phyloP scores from a whole-genome alignment of 2,888 invertebrate species.

The Theodoxus fluviatilis region DNA sequence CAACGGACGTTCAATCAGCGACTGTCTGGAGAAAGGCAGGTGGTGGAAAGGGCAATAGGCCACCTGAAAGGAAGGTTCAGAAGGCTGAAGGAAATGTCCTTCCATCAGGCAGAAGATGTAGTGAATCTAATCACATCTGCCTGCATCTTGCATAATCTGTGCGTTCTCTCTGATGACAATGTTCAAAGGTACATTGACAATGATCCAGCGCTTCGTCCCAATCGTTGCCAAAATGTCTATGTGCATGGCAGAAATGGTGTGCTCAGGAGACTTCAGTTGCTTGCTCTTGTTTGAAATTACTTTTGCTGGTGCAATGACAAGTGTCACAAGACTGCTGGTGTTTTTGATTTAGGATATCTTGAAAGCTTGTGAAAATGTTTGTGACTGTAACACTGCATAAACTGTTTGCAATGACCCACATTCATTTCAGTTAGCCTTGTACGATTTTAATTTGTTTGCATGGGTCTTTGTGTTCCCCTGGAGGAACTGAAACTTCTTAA shows the following conservation, averaged over 20 bases:
- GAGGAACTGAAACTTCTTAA: too few species aligned
- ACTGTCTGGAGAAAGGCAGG: constrained; percentile 7
- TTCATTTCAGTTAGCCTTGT: too few species aligned
- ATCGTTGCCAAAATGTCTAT: constrained; percentile 12
- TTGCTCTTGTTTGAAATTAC: too few species aligned
- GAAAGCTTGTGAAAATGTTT: too few species aligned
- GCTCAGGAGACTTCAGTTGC: neutral
- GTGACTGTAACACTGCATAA: too few species aligned
- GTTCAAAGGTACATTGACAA: constrained; percentile 47
- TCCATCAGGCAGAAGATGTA: constrained; percentile 20
- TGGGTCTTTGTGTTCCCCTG: too few species aligned
- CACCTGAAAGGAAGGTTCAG: constrained; percentile 20
- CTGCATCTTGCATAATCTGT: constrained; percentile 23
- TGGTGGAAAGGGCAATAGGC: constrained; percentile 20
- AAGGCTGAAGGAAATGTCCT: constrained; percentile 12
- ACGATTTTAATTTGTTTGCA: too few species aligned
- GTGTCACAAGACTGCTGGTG: too few species aligned
- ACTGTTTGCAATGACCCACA: too few species aligned
- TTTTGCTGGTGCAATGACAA: too few species aligned
- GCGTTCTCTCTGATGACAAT: constrained; percentile 25
- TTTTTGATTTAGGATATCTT: too few species aligned
- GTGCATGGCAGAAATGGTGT: constrained; percentile 6
- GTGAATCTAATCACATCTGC: constrained; percentile 23
- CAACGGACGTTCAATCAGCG: constrained; percentile 31
- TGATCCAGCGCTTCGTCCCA: constrained; percentile 35